phyloP scores from a whole-genome alignment of 92 coral and sea anemone species.

The Meandrina meandrites region DNA sequence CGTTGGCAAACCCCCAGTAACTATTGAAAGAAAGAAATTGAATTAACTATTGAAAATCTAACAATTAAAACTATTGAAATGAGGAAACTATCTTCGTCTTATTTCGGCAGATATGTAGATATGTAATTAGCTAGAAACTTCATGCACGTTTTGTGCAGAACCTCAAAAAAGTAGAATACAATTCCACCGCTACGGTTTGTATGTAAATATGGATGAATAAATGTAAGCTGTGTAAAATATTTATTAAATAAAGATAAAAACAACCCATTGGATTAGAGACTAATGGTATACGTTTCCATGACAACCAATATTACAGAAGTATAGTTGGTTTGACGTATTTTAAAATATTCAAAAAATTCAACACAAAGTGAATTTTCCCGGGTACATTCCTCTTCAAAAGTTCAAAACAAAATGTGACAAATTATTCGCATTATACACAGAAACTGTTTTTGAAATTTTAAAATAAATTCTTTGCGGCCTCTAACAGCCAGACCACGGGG shows the following conservation, averaged over 20 bases:
- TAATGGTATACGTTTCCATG: slow-evolving; percentile 28
- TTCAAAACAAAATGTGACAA: no score
- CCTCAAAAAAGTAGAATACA: background rate
- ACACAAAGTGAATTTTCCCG: background rate
- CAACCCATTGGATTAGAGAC: background rate
- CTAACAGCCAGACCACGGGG: no score
- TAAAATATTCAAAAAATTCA: background rate
- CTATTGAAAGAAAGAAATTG: background rate
- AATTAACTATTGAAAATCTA: no score
- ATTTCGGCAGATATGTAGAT: background rate
- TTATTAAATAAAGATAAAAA: background rate
- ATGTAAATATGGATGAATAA: background rate
- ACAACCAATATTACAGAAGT: slow-evolving; percentile 7
- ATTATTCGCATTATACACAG: no score
- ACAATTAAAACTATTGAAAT: no score
- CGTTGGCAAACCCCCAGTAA: background rate
- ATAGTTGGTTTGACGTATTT: no score
- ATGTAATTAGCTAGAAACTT: background rate
- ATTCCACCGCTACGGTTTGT: background rate
- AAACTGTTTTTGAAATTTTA: no score
- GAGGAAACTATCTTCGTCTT: background rate
- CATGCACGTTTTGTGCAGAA: background rate
- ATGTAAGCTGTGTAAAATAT: background rate
- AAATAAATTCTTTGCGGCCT: no score
- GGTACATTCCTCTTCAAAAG: background rate